A percentile compares a stretch with the other conserved stretches of the same genome.
Evolutionary conservation across 2,797 vertebrate species (phyloP).

Genomic region (Arvicola amphibius): DNA sequence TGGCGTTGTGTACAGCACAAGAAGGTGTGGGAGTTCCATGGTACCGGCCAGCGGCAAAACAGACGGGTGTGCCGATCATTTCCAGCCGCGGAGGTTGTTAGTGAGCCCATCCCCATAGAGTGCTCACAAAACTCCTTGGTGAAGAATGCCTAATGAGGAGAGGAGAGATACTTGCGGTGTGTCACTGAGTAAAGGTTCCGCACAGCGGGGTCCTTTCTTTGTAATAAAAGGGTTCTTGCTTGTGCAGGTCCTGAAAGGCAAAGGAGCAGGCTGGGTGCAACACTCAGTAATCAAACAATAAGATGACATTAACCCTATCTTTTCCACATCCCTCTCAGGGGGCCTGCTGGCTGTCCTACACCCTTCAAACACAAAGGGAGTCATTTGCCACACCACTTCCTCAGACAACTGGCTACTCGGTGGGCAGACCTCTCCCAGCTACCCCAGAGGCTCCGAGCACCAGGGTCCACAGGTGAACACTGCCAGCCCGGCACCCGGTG

Average conservation of each 20-base stretch:
- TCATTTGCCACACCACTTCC: not conserved
- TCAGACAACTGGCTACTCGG: not conserved
- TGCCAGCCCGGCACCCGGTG: not conserved
- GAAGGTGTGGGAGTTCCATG: not conserved
- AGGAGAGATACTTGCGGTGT: not conserved
- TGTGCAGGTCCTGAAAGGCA: not conserved
- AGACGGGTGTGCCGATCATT: not conserved
- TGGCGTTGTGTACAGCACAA: not conserved
- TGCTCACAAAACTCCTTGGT: not conserved
- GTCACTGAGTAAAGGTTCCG: not conserved
- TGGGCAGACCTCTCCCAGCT: not conserved
- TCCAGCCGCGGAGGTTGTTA: not conserved
- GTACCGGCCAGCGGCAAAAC: not conserved
- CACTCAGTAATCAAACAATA: not conserved
- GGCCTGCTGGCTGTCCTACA: not conserved
- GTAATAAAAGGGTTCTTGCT: not conserved
- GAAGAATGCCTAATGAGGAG: not conserved
- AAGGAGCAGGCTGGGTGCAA: not conserved
- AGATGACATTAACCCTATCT: not conserved
- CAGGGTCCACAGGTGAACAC: not conserved
- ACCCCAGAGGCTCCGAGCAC: not conserved
- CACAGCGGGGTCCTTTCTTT: not conserved
- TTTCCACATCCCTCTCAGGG: not conserved
- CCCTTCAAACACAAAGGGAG: not conserved
- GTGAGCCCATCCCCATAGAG: not conserved